phyloP scores from a whole-genome alignment of 2,113 vertebrate species.

The Amia ocellicauda region DNA sequence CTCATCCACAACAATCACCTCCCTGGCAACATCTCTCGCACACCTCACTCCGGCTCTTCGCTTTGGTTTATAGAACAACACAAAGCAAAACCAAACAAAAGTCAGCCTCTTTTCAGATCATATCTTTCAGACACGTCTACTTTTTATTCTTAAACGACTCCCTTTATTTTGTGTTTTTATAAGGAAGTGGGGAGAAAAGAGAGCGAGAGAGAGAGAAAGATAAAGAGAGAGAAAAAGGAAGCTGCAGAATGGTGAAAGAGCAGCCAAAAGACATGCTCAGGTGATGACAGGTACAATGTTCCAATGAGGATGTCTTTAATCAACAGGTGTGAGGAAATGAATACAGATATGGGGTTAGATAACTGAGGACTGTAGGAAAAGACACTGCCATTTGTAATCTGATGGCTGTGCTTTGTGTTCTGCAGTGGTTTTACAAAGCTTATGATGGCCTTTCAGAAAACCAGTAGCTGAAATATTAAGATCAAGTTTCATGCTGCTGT shows the following conservation, averaged over 20 bases:
- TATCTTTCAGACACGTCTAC: slow-evolving; percentile 3
- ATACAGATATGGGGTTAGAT: slow-evolving; percentile 63
- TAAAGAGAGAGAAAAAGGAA: neutral
- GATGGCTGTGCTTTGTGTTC: no score
- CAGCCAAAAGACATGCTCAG: slow-evolving; percentile 14
- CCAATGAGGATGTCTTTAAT: slow-evolving; percentile 61
- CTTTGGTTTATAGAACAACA: slow-evolving; percentile 25
- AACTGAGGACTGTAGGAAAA: slow-evolving; percentile 26
- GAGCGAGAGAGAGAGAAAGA: neutral
- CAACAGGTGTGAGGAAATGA: slow-evolving; percentile 69
- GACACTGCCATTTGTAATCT: neutral
- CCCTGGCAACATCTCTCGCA: slow-evolving; percentile 29
- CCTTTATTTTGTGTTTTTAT: slow-evolving; percentile 16
- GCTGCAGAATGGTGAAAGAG: slow-evolving; percentile 9
- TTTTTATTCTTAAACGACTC: slow-evolving; percentile 15
- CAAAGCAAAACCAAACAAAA: slow-evolving; percentile 33
- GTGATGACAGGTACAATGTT: slow-evolving; percentile 56
- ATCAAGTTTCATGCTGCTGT: no score
- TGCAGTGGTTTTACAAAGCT: no score
- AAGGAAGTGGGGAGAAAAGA: slow-evolving; percentile 1
- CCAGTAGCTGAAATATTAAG: no score
- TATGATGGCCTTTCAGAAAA: no score
- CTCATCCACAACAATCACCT: neutral
- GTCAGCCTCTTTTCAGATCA: slow-evolving; percentile 25
- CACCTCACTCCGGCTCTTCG: slow-evolving; percentile 13